A percentile compares a stretch with the other conserved stretches of the same genome.
These are phyloP conservation scores for Batillaria attramentaria DNA, from an alignment of 1,140 invertebrate species.

Conservation along the genomic window DNA sequence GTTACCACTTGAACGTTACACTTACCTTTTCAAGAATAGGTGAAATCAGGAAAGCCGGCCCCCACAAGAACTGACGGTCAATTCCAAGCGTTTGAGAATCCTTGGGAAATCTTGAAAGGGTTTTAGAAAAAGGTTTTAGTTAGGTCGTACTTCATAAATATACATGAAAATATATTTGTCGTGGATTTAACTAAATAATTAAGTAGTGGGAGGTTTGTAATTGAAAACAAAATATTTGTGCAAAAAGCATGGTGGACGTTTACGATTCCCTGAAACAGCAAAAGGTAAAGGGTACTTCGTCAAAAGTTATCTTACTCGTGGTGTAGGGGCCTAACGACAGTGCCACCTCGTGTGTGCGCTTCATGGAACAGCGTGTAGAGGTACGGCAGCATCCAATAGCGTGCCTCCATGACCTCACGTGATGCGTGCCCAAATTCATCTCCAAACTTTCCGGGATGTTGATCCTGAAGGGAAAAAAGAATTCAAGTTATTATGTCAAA, in stretches of 20 bases:
- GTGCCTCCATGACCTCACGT: slow-evolving; percentile 57
- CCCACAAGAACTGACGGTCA: slow-evolving; percentile 72
- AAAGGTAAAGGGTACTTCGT: no score
- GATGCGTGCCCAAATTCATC: neutral
- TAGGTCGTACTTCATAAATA: no score
- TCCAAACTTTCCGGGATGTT: neutral
- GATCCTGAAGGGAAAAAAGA: neutral
- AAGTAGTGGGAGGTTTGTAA: no score
- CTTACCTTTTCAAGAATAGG: slow-evolving; percentile 69
- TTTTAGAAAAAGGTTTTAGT: no score
- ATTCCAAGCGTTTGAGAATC: slow-evolving; percentile 63
- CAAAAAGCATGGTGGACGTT: no score
- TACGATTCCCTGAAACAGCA: no score
- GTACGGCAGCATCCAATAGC: slow-evolving; percentile 68
- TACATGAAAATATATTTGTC: no score
- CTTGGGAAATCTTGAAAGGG: slow-evolving; percentile 65
- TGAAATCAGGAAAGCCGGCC: slow-evolving; percentile 68
- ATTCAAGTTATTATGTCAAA: neutral
- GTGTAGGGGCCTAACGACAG: slow-evolving; percentile 67
- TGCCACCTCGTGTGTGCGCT: slow-evolving; percentile 56
- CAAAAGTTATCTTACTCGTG: slow-evolving; percentile 67
- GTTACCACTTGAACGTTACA: no score
- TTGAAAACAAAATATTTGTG: no score
- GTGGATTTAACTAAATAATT: no score
- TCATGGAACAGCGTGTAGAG: slow-evolving; percentile 67